Base-by-base conservation (phyloP, 2,797 vertebrate species). In the Gephyroberyx darwinii region DNA sequence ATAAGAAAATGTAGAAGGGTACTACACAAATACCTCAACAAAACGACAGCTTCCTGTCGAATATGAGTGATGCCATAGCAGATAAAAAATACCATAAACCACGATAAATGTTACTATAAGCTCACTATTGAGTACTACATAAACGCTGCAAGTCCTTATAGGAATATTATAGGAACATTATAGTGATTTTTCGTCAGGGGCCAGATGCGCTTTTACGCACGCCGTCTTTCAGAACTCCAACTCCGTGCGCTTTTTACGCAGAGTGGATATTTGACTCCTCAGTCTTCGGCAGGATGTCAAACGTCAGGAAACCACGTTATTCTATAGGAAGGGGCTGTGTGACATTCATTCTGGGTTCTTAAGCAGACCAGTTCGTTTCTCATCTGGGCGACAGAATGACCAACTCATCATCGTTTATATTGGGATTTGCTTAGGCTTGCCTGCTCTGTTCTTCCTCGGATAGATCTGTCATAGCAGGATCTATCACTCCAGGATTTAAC, bases 251-350 rank as follows among this genome's bases (percentile, higher is more conserved):
- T 41, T 87, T 90, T 91, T 89, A 89, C 87, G 85, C 90, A 77
- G 80, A 30, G 64, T 73, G 76, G 89, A 85, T 91, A 91, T 90
- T 89, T 87, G 90, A 92, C 89, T 90, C 89, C 88, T 83, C 80
- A 30, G 41, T 71, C 63, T 71, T 77, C 88, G 50, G 69, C 73
- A 76, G 68, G 56, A 74, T 84, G 89, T 89, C 84, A 85, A 86
- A 74, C 84, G 81, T 84, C 86, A 87, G 80, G 84, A 80, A 81
- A 50, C 51, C 59, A 52, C 81, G 78, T 84, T 82, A 83, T 88
- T 86, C 83, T 82, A 84, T 89, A 89, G 87, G 75, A 83, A 84
- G 83, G 74, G 60, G 74, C 68, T 77, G 82, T 50, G 84, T 85
- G 87, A 82, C 83, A 81, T 77, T 89, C 84, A 84, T 82, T 14